Percentiles rank a stretch among this genome's conserved stretches.
These are phyloP conservation scores for Eumerus sabulonum DNA, from an alignment of 2,888 invertebrate genomes.

Conservation along the genomic window DNA sequence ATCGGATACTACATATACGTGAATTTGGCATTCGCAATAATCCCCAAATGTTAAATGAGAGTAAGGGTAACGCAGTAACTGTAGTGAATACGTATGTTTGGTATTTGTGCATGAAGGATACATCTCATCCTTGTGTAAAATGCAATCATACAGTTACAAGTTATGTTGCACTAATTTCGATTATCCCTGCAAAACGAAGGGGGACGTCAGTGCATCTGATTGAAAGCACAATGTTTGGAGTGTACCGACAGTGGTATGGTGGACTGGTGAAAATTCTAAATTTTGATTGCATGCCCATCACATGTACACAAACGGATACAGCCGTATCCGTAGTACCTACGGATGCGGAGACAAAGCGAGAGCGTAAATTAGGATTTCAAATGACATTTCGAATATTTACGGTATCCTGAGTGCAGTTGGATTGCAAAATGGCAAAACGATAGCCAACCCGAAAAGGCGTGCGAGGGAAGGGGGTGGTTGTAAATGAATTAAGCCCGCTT, in stretches of 20 bases:
- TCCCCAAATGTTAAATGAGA: slow-evolving; percentile 37
- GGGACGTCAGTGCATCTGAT: slow-evolving; percentile 33
- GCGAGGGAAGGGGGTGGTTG: slow-evolving; percentile 19
- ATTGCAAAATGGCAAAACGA: slow-evolving; percentile 64
- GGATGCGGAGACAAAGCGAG: slow-evolving; percentile 49
- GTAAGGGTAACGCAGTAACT: too few species aligned
- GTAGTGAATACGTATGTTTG: too few species aligned
- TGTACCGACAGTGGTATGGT: too few species aligned
- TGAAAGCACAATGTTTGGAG: slow-evolving; percentile 49
- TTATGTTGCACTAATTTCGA: slow-evolving; percentile 64
- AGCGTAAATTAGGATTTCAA: slow-evolving; percentile 79
- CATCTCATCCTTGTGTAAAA: slow-evolving; percentile 61
- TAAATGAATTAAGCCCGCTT: slow-evolving; percentile 55
- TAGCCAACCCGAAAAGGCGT: too few species aligned
- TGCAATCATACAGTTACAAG: slow-evolving; percentile 68
- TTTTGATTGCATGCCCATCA: slow-evolving; percentile 68
- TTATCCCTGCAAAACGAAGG: slow-evolving; percentile 1
- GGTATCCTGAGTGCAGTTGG: slow-evolving; percentile 71
- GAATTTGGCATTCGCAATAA: too few species aligned
- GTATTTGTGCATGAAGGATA: slow-evolving; percentile 15
- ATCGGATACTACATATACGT: slow-evolving; percentile 3
- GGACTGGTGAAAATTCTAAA: slow-evolving; percentile 55
- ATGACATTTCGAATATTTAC: slow-evolving; percentile 79
- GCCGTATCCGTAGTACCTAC: too few species aligned
- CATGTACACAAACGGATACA: slow-evolving; percentile 32